Evolutionary conservation across 1,140 invertebrate genomes (phyloP), one percentile per base, ranked within the genome.

Genomic region (Zaprionus davidi): DNA sequence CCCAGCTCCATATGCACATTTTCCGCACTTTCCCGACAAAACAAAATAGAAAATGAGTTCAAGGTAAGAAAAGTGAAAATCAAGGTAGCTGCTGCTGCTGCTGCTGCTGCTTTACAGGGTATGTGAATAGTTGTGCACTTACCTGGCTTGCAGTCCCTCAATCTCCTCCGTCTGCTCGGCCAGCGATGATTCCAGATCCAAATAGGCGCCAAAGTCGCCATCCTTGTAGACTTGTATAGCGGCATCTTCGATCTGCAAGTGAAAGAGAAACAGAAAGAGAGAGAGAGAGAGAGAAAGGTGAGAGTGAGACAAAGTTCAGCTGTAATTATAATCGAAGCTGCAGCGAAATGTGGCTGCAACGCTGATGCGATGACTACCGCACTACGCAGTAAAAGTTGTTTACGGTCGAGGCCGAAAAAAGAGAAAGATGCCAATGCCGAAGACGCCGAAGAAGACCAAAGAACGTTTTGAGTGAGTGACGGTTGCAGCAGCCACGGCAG

Each of bases 181-280:
- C 79, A 99, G 96, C 36, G 98, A 97, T 24, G 97, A 97, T 93
- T 99, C 98, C 90, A 99, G 94, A 93, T 99, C 98, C 93, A 99
- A 93, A 93, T 99, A 99, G 59, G 97, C 96, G n/a, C 98, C 98
- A 93, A 97, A 99, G 93, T 99, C 98, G 77, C 98, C 97, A 93
- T 99, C 98, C 93, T 98, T 97, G 94, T 98, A 99, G 63, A 99
- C 95, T 93, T 99, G 98, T 57, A 99, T 94, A 22, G 98, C 97
- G 71, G 97, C 97, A 94, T 99, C 98, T 93, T 99, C 98, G 93
- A 99, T 94, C 98, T 99, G 95, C 46, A 96, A 96, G 59, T 84
- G 53, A 26, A 31, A 78, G 56, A 22, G 28, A 65, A 55, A 53
- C 53, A 51, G 49, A 53, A 11, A 59, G 49, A 67, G 38, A 68